Conservation (phyloP, 1,140 invertebrate genomes). For the Eciton burchellii region DNA sequence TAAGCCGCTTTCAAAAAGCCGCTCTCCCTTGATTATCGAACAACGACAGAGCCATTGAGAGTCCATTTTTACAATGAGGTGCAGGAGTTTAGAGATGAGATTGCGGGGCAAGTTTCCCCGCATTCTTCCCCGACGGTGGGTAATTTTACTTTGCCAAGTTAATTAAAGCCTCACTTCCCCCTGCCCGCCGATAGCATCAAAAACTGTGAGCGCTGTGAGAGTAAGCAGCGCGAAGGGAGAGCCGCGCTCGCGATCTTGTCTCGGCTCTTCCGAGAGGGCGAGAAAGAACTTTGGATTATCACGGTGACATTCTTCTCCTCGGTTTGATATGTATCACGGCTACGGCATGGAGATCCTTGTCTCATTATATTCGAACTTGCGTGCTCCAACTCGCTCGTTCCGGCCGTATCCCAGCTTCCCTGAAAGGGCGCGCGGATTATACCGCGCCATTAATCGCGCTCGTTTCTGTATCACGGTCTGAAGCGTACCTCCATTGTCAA, state of each 20-base stretch:
- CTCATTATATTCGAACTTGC: too few species aligned
- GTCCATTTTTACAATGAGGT: constrained; percentile 39
- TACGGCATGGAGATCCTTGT: not conserved
- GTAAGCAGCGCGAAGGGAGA: constrained; percentile 66
- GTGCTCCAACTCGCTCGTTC: too few species aligned
- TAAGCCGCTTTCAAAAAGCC: constrained; percentile 49
- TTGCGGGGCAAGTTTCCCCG: constrained; percentile 5
- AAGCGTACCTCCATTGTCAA: too few species aligned
- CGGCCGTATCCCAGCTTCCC: too few species aligned
- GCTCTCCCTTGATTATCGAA: constrained; percentile 25
- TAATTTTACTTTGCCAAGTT: constrained; percentile 74
- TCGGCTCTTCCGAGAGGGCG: not conserved
- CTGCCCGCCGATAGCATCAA: constrained; percentile 66
- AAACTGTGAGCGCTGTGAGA: constrained; percentile 68
- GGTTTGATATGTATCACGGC: not conserved
- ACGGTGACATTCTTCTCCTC: not conserved
- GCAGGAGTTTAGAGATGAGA: constrained; percentile 34
- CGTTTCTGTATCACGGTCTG: too few species aligned
- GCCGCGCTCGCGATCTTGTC: constrained; percentile 18
- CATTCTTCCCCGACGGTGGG: constrained; percentile 33
- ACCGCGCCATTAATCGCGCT: too few species aligned
- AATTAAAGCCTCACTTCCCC: constrained; percentile 69
- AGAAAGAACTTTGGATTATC: constrained; percentile 41
- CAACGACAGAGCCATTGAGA: constrained; percentile 30
- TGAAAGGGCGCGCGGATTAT: too few species aligned